A percentile compares a stretch with the other conserved stretches of the same genome.
Evolutionary conservation across 2,797 vertebrate species (phyloP).

Genomic region (Peromyscus aztecus): DNA sequence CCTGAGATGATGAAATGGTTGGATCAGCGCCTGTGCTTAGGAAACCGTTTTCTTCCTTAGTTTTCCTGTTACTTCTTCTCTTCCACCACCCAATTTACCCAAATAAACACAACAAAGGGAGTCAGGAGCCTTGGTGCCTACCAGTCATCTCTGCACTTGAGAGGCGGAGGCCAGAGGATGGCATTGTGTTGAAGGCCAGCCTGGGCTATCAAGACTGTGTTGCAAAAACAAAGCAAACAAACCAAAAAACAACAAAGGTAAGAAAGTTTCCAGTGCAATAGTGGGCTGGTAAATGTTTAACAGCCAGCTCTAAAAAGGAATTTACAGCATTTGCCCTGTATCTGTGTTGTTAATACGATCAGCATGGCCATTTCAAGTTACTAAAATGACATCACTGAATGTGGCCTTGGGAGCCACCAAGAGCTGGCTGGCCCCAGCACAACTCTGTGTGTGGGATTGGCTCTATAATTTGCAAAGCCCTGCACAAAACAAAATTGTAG

Average conservation of each 20-base stretch:
- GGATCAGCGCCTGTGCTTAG: background rate
- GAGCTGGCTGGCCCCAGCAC: background rate
- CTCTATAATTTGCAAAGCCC: background rate
- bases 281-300: conserved; percentile 60
- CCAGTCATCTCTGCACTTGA: background rate
- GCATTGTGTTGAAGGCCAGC: background rate
- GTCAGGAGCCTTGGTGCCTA: too few relatives aligned
- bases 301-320: background rate
- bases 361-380: background rate
- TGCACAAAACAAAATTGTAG: background rate
- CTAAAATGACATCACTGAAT: background rate
- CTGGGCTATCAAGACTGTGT: background rate
- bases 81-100: background rate
- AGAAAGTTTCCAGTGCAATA: background rate
- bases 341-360: conserved; percentile 15
- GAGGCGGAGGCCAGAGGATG: background rate
- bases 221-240: background rate
- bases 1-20: background rate
- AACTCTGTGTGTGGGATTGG: background rate
- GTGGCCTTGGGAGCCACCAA: background rate
- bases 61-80: background rate
- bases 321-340: conserved; percentile 55
- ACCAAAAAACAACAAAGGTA: background rate
- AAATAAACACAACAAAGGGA: conserved; percentile 28
- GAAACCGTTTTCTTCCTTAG: background rate